Evolutionary conservation across 2,113 vertebrate species (phyloP).

Genomic region (Mystacornis crossleyi): DNA sequence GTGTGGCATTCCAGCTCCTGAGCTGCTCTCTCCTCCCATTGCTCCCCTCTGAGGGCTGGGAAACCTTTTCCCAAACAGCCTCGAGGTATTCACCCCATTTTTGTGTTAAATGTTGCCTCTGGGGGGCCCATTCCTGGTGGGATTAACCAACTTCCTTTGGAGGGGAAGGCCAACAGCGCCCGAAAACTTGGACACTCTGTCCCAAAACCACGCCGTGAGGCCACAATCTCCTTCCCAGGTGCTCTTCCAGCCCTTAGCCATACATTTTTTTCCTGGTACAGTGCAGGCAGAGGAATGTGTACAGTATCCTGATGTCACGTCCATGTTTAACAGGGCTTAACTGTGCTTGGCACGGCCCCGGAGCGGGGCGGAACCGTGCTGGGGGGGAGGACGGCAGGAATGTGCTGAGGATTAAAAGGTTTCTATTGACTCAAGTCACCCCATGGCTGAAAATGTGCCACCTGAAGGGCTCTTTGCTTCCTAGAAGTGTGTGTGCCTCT

Average conservation of each 20-base stretch:
- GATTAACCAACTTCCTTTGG: background rate
- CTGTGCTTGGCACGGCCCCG: conserved; percentile 37
- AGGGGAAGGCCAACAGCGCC: background rate
- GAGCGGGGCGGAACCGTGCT: background rate
- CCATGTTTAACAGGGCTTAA: conserved; percentile 53
- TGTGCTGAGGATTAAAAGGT: conserved; percentile 40
- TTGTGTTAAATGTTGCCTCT: background rate
- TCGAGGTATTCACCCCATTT: background rate
- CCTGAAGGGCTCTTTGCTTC: conserved; percentile 1
- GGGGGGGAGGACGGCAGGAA: background rate
- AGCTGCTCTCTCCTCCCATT: background rate
- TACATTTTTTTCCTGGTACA: background rate
- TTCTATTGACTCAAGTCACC: background rate
- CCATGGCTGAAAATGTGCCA: background rate
- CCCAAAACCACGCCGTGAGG: rapidly evolving
- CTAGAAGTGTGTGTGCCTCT: background rate
- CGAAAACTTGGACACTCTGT: rapidly evolving
- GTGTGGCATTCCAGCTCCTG: background rate
- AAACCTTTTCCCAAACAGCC: background rate
- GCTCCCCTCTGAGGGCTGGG: background rate
- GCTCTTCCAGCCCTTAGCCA: background rate
- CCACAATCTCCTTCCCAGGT: background rate
- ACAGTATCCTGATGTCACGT: conserved; percentile 11
- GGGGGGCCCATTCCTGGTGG: background rate
- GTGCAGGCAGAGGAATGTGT: background rate